A percentile compares a stretch with the other conserved stretches of the same genome.
Evolutionary conservation across 2,888 invertebrate species (phyloP).

Genomic region (Melinaea marsaeus): DNA sequence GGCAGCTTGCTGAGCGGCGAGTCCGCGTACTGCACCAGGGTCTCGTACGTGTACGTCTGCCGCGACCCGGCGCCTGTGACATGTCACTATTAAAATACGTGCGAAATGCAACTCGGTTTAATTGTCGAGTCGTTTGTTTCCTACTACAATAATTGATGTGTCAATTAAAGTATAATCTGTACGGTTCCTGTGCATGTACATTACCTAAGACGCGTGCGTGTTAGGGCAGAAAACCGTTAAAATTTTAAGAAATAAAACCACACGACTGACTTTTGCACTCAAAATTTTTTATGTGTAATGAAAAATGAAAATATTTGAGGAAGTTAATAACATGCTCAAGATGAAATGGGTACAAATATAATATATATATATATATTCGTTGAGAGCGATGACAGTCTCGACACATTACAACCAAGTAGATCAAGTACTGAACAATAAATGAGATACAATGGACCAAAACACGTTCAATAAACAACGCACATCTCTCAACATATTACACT

Average conservation of each 20-base stretch:
- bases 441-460: too few relatives aligned
- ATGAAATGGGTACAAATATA: neutral
- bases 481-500: too few relatives aligned
- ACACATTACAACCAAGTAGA: too few relatives aligned
- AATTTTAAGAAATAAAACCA: neutral
- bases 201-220: neutral
- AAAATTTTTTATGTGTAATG: neutral
- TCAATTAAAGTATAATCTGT: too few relatives aligned
- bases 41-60: constrained; percentile 74
- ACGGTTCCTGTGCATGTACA: neutral
- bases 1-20: constrained; percentile 76
- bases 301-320: neutral
- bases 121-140: too few relatives aligned
- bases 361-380: too few relatives aligned
- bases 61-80: constrained; percentile 51
- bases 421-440: too few relatives aligned
- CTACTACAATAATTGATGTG: too few relatives aligned
- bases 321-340: neutral
- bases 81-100: too few relatives aligned
- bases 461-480: too few relatives aligned
- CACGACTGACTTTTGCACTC: constrained; percentile 2
- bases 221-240: neutral
- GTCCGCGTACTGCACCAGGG: constrained; percentile 75
- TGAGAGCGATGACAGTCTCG: too few relatives aligned
- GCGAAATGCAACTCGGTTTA: too few relatives aligned